Evolutionary conservation across 2,888 invertebrate species (phyloP).

Genomic region (Strigamia maritima): DNA sequence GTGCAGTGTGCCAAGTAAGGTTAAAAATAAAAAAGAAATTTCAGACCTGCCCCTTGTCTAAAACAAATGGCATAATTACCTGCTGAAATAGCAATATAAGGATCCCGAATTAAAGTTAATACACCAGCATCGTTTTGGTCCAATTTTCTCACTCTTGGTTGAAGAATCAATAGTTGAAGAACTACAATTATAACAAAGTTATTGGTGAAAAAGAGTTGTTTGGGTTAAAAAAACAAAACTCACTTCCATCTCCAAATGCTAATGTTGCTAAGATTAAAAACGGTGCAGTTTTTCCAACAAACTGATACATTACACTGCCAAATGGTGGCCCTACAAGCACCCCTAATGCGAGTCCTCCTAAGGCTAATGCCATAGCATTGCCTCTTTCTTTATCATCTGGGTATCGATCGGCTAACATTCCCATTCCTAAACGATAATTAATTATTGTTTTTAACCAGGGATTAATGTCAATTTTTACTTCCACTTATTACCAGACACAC

Average conservation of each 20-base stretch:
- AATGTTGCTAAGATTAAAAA: slow-evolving; percentile 91
- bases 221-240: slow-evolving; percentile 53
- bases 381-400: slow-evolving; percentile 97
- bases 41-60: no score
- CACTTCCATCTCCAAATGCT: slow-evolving; percentile 92
- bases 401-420: slow-evolving; percentile 96
- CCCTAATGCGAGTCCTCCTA: slow-evolving; percentile 93
- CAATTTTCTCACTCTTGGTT: slow-evolving; percentile 86
- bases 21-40: no score
- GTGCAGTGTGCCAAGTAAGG: no score
- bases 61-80: no score
- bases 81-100: slow-evolving; percentile 94
- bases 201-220: neutral
- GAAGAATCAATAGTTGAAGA: slow-evolving; percentile 88
- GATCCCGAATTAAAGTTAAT: slow-evolving; percentile 83
- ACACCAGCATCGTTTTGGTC: slow-evolving; percentile 91
- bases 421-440: slow-evolving; percentile 70
- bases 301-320: slow-evolving; percentile 98
- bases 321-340: slow-evolving; percentile 98
- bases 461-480: neutral
- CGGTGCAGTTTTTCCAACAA: slow-evolving; percentile 96
- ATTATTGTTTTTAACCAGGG: neutral
- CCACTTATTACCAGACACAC: slow-evolving; percentile 73
- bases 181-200: slow-evolving; percentile 57
- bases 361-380: slow-evolving; percentile 97